These are phyloP conservation scores for Diploscapter pachys DNA, from an alignment of 1,140 invertebrate species.

Conservation along the genomic window DNA sequence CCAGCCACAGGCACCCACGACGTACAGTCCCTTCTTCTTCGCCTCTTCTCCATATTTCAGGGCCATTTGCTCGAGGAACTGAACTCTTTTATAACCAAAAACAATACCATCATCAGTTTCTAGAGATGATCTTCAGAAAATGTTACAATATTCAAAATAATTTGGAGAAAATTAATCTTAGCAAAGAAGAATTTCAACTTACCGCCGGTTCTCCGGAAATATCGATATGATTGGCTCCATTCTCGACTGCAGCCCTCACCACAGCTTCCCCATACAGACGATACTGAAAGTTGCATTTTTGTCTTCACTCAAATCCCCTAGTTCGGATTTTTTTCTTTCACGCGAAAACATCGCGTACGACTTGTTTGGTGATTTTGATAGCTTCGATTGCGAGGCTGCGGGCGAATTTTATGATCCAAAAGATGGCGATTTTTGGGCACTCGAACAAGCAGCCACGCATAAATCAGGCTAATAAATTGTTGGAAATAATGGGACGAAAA, in stretches of 20 bases:
- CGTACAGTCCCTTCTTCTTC: constrained; percentile 73
- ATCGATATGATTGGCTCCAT: constrained; percentile 80
- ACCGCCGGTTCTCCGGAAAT: constrained; percentile 81
- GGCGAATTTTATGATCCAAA: too few relatives aligned
- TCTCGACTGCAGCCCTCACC: constrained; percentile 79
- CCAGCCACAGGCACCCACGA: constrained; percentile 86
- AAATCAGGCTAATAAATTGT: too few relatives aligned
- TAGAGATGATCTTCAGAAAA: neutral
- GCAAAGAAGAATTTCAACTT: constrained; percentile 17
- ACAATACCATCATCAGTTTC: too few relatives aligned
- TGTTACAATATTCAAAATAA: constrained; percentile 17
- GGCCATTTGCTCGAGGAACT: constrained; percentile 82
- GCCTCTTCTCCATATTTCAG: constrained; percentile 75
- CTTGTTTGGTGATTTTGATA: too few relatives aligned
- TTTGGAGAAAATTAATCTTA: neutral
- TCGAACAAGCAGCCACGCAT: too few relatives aligned
- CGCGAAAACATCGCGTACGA: neutral
- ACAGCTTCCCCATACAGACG: constrained; percentile 81
- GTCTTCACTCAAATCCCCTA: neutral
- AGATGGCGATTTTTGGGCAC: too few relatives aligned
- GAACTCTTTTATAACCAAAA: constrained; percentile 28
- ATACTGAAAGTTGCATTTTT: constrained; percentile 62
- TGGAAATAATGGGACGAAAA: too few relatives aligned
- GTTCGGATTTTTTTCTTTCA: neutral
- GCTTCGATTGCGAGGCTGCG: too few relatives aligned